Base-by-base conservation (phyloP, 2,888 invertebrate genomes). In the Drosophila quinaria region DNA sequence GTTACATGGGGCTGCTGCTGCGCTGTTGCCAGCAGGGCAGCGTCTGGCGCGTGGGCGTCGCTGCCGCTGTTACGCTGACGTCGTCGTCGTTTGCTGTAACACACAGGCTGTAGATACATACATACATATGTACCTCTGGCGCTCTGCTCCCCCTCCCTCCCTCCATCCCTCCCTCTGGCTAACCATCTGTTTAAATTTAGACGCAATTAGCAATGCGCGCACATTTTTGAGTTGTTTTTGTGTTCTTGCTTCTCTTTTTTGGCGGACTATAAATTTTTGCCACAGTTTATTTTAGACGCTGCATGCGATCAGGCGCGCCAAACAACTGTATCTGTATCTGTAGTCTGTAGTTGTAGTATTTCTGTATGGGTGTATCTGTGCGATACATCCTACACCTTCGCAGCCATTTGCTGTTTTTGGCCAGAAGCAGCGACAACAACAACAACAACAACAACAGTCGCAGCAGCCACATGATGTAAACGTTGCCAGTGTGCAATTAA, bases 171-270 rank as follows among this genome's bases (percentile, higher is more conserved):
- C n/a, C 35, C 37, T 35, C 47, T 50, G 46, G 41, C 64, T 13
- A 13, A 49, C 49, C 70, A 62, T 68, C 68, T 71, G 74, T 83
- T 84, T 86, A 86, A 80, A 66, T 80, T 83, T 87, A 86, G 81
- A 78, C 80, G 80, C 83, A 86, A 86, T 86, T 86, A 86, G 87
- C 85, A 86, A 84, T 83, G 86, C 84, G 81, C 83, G 84, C 83
- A 84, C 81, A 84, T 86, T 83, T 83, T 78, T 71, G 69, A 66
- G 66, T 77, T 70, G 58, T 63, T 67, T 46, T 65, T 71, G 29
- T 60, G 33, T 46, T 60, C 33, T 75, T 35, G n/a, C 37, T 37
- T 67, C 42, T 55, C 49, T 46, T 75, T 68, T 65, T 63, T 19
- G 60, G 54, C 75, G 52, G 68, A 72, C 81, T 81, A 81, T 86